Base-by-base conservation (phyloP, 2,888 invertebrate genomes). In the Zele albiditarsus region DNA sequence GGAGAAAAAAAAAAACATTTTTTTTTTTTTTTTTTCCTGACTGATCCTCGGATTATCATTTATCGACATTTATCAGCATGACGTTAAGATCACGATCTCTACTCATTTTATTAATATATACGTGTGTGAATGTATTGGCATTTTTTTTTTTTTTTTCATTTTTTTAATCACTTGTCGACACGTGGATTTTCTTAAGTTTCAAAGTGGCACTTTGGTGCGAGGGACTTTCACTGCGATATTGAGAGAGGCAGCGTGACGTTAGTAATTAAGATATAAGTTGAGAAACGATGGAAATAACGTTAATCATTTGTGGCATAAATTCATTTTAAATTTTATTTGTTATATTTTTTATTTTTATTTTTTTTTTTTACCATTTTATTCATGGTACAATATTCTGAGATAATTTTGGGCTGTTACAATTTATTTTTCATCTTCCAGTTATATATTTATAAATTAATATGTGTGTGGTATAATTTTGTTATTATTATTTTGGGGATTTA, bases 131-230 rank as follows among this genome's bases (percentile, higher is more conserved):
- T n/a, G 4, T 38, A 38, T 58, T 58, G 57, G 57, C 57, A 57
- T 67, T 69, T 70, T 78, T 76, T 78, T 77, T 77, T 73, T 65
- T 12, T 38, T 31, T 6, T 6, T 31, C 31, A n/a, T n/a, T 31
- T 79, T 46, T 81, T 81, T 80, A 80, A 81, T 82, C 60, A 16
- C 27, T 60, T 31, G 31, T 60, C 31, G 60, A 60, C 60, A 60
- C 60, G 60, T 60, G 60, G 60, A 60, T 60, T 60, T 60, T 60
- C 31, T 60, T 28, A 28, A 60, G 60, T 28, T 60, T 60, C 60
- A 6, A 31, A 60, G 27, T 28, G 53, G 20, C 53, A 53, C 53
- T 38, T 12, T 6, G 20, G 20, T 53, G 53, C 53, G 53, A 20
- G 53, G 2, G 53, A 53, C 53, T 53, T 53, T 53, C 53, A 53